Conservation (phyloP, 2,113 vertebrate species). For the Lamprologus tigripictilis region DNA sequence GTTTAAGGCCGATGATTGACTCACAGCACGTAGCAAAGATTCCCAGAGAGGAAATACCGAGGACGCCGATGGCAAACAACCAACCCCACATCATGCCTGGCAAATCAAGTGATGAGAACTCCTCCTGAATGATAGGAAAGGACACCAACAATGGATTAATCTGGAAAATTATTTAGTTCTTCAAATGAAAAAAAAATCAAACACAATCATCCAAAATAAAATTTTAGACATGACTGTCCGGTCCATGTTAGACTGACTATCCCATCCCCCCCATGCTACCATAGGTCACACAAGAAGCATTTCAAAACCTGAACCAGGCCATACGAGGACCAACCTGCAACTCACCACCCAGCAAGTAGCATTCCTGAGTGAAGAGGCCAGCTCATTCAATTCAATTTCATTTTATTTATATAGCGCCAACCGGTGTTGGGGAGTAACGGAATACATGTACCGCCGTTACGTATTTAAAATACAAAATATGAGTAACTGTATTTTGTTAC, state of each 20-base stretch:
- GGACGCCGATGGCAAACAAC: constrained; percentile 26
- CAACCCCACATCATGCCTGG: neutral
- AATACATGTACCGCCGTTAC: neutral
- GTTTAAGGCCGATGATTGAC: constrained; percentile 19
- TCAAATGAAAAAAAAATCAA: neutral
- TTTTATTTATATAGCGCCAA: neutral
- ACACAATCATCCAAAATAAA: neutral
- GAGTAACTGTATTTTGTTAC: neutral
- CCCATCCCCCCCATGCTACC: neutral
- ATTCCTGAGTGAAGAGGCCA: neutral
- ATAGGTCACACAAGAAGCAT: neutral
- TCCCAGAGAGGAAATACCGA: constrained; percentile 28
- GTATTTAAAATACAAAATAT: neutral
- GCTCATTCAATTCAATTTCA: neutral
- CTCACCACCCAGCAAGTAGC: neutral
- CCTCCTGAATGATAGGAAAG: neutral
- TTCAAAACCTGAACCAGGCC: neutral
- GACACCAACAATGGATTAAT: neutral
- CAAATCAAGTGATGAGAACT: neutral
- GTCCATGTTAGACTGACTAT: neutral
- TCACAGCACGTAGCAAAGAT: constrained; percentile 16
- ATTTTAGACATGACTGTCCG: neutral
- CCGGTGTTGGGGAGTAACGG: neutral
- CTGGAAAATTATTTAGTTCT: neutral
- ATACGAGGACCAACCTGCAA: neutral